A percentile compares a stretch with the other conserved stretches of the same genome.
Evolutionary conservation across 2,113 vertebrate genomes (phyloP).

Genomic region (Accipiter virgatus): DNA sequence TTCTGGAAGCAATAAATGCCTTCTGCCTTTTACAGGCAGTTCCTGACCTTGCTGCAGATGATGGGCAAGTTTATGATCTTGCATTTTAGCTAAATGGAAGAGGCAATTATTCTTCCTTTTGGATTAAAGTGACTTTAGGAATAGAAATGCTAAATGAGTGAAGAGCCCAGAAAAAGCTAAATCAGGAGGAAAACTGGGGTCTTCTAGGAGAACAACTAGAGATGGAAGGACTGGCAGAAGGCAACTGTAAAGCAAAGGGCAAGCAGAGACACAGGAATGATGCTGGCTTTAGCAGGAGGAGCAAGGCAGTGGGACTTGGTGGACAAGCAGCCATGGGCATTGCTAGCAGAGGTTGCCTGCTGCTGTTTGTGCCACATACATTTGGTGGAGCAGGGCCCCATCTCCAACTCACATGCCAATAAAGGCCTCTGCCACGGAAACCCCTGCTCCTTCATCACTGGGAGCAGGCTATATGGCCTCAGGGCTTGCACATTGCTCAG

Average conservation of each 20-base stretch:
- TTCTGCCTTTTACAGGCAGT: slow-evolving; percentile 23
- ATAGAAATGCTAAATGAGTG: not conserved
- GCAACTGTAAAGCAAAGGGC: not conserved
- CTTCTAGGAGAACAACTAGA: not conserved
- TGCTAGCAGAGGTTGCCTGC: not conserved
- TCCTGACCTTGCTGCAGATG: slow-evolving; percentile 26
- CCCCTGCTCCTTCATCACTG: not conserved
- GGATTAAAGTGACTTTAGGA: slow-evolving; percentile 1
- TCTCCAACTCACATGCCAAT: not conserved
- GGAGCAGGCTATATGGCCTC: not conserved
- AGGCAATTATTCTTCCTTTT: slow-evolving; percentile 30
- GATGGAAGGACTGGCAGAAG: not conserved
- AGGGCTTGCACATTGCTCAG: not conserved
- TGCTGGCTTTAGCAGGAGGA: not conserved
- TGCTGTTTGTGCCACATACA: not conserved
- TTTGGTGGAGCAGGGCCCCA: not conserved
- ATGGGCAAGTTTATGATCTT: slow-evolving; percentile 47
- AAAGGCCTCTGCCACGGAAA: not conserved
- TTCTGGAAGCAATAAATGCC: slow-evolving; percentile 54
- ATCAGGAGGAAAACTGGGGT: not conserved
- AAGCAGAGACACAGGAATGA: not conserved
- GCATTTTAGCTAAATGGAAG: slow-evolving; percentile 35
- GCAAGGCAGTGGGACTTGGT: not conserved
- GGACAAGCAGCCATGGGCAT: not conserved
- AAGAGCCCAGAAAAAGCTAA: not conserved